These are phyloP conservation scores for Nasua narica DNA, from an alignment of 2,797 vertebrate genomes.

Conservation along the genomic window DNA sequence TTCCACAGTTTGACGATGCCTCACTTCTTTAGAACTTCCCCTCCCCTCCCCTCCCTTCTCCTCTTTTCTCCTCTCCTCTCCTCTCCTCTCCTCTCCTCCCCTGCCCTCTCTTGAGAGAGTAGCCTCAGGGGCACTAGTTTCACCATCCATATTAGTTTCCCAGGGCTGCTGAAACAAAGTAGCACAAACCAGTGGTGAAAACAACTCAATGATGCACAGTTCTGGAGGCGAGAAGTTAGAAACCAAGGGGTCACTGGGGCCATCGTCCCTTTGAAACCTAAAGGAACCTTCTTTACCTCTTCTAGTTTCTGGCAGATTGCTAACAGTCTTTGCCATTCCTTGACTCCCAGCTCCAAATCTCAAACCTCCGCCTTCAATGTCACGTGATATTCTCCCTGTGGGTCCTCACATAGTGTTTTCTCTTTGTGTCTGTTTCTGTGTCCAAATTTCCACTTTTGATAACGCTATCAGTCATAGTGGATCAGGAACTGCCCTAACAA, in stretches of 20 bases:
- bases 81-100: fast-evolving
- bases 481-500: background rate
- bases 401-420: background rate
- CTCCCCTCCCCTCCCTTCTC: no score
- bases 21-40: constrained; percentile 46
- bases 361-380: background rate
- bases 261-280: background rate
- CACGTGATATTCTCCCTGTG: background rate
- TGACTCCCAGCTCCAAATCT: background rate
- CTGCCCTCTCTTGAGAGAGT: background rate
- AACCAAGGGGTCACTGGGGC: background rate
- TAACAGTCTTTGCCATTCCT: background rate
- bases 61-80: fast-evolving
- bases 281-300: background rate
- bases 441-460: background rate
- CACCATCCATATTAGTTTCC: background rate
- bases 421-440: background rate
- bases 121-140: background rate
- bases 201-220: background rate
- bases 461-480: background rate
- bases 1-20: no score
- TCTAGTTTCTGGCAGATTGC: background rate
- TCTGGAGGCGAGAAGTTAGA: background rate
- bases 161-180: background rate
- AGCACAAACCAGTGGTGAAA: background rate